Evolutionary conservation across 2,888 invertebrate species (phyloP).

Genomic region (Xestoiulus laeticollis): DNA sequence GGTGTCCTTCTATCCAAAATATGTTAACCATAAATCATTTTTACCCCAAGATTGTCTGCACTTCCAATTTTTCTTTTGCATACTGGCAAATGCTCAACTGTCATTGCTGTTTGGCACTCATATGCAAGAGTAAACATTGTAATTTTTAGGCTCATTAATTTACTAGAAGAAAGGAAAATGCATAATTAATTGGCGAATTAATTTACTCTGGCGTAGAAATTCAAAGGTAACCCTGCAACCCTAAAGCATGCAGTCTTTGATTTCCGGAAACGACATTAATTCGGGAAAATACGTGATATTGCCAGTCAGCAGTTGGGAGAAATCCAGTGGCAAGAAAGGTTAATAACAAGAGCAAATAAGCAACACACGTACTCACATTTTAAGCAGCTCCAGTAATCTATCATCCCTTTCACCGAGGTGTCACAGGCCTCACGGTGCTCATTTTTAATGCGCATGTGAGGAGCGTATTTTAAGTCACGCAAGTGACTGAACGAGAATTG

Average conservation of each 20-base stretch:
- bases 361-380: constrained; percentile 27
- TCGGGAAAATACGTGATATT: background rate
- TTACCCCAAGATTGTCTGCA: background rate
- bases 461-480: background rate
- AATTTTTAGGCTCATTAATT: background rate
- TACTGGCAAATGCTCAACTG: background rate
- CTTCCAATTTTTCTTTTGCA: background rate
- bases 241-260: background rate
- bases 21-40: background rate
- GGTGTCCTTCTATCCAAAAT: background rate
- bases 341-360: constrained; percentile 48
- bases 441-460: background rate
- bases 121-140: background rate
- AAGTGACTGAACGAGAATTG: background rate
- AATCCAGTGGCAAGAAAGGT: constrained; percentile 44
- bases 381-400: constrained; percentile 16
- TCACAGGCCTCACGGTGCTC: constrained; percentile 32
- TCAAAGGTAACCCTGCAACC: background rate
- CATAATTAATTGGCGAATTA: constrained; percentile 5
- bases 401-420: constrained; percentile 34
- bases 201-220: background rate
- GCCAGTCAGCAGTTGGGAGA: background rate
- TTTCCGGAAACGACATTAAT: constrained; percentile 23
- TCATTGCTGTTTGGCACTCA: background rate
- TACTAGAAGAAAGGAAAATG: background rate